Evolutionary conservation across 1,140 invertebrate species (phyloP).

Genomic region (Ceratoteleas bidentatus): DNA sequence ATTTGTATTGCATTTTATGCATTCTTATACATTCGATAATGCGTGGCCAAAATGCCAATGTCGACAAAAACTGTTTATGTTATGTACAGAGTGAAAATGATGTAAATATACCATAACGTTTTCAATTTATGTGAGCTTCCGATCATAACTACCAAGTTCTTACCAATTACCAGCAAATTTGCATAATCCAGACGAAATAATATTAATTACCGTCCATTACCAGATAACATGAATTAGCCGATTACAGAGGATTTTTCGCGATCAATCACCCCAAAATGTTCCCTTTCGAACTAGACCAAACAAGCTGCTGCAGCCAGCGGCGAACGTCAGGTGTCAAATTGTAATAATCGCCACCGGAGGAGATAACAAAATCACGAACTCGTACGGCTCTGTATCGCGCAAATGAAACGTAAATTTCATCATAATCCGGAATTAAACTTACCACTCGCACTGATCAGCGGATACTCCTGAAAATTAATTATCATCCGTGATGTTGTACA

Average conservation of each 20-base stretch:
- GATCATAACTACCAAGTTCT: background rate
- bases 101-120: background rate
- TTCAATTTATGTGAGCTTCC: background rate
- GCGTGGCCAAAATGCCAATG: too few species aligned
- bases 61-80: too few species aligned
- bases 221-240: background rate
- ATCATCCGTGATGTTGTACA: too few species aligned
- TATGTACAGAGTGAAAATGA: too few species aligned
- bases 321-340: slow-evolving; percentile 2
- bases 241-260: background rate
- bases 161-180: background rate
- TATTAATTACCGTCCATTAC: slow-evolving; percentile 1
- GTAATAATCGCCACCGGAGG: background rate
- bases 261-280: background rate
- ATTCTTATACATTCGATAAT: too few species aligned
- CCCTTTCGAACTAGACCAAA: too few species aligned
- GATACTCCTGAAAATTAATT: too few species aligned
- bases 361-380: slow-evolving; percentile 1
- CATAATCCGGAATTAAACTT: background rate
- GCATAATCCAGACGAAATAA: background rate
- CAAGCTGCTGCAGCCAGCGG: background rate
- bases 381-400: background rate
- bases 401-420: background rate
- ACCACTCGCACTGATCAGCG: too few species aligned
- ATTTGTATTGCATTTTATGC: too few species aligned